Base-by-base conservation (phyloP, 2,888 invertebrate species). In the Caradrina kadenii region DNA sequence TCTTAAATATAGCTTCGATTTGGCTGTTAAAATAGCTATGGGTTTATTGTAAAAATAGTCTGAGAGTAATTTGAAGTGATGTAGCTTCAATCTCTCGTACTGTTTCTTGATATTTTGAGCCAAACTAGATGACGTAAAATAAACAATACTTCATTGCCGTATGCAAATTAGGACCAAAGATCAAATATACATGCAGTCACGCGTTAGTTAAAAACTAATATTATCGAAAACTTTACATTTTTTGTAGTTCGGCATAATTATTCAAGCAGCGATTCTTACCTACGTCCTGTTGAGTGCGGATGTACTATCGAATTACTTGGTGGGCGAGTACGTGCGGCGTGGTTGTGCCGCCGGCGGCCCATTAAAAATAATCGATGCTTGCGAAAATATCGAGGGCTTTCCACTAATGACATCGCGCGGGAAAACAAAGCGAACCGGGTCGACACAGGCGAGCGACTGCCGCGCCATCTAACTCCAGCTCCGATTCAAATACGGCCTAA, bases 321-420 rank as follows among this genome's bases (percentile, higher is more conserved):
- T 82, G 81, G 69, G 80, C 55, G 72, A 83, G 83, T 84, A 86
- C 85, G 85, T 87, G 90, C 88, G 89, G 90, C 88, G 81, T 85
- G 88, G 87, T 86, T 87, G 87, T 87, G 89, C 88, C 91, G 89
- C 86, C 88, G 92, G 91, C 92, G 88, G 88, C 88, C 94, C 94
- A 95, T 96, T 95, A 96, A 95, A 94, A 95, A 94, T 95, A 95
- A 95, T 94, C 94, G 93, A 94, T 93, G 92, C 93, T 90, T 87
- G 93, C 90, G 86, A 94, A 93, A 95, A 94, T 95, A 95, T 95
- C 92, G 94, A 94, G 94, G 87, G 92, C 88, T 93, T 93, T 93
- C 90, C 95, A 94, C 95, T 95, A 95, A 95, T 95, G 95, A 95
- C 90, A 94, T 94, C 89, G 93, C 92, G 84, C 89, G 88, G 89